Evolutionary conservation across 2,888 invertebrate species (phyloP).

Genomic region (Boloria euphrosyne): DNA sequence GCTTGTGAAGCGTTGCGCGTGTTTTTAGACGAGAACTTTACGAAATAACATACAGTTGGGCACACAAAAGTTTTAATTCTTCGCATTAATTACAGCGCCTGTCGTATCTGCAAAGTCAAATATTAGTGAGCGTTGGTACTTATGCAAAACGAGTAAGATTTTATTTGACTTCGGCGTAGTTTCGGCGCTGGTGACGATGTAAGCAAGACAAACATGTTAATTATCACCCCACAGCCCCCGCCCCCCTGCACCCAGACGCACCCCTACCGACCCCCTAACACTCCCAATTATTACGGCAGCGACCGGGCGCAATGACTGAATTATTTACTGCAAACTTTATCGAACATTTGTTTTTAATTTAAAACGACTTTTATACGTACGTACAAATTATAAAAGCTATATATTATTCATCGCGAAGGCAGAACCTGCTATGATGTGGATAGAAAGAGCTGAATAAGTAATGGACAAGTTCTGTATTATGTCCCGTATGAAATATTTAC

Average conservation of each 20-base stretch:
- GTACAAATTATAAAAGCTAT: constrained; percentile 51
- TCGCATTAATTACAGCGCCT: constrained; percentile 70
- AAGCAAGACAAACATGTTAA: constrained; percentile 81
- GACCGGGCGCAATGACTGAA: constrained; percentile 55
- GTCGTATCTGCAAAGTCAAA: constrained; percentile 65
- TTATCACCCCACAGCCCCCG: constrained; percentile 58
- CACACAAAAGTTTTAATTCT: constrained; percentile 71
- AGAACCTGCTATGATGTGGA: constrained; percentile 51
- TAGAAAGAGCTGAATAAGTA: constrained; percentile 50
- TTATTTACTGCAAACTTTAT: constrained; percentile 66
- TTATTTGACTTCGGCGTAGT: constrained; percentile 80
- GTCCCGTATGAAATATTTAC: constrained; percentile 46
- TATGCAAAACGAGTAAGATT: constrained; percentile 78
- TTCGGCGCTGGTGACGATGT: constrained; percentile 76
- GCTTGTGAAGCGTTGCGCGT: constrained; percentile 17
- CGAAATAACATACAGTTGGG: constrained; percentile 43
- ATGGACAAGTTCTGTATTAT: constrained; percentile 51
- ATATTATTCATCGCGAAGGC: constrained; percentile 52
- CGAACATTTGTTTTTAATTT: constrained; percentile 68
- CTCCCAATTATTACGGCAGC: constrained; percentile 52
- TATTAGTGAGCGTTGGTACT: constrained; percentile 66
- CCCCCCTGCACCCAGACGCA: constrained; percentile 10
- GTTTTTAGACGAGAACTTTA: constrained; percentile 37
- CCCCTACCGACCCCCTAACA: constrained; percentile 40
- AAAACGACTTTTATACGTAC: constrained; percentile 53